phyloP scores from a whole-genome alignment of 2,113 vertebrate species.

The Tetrax tetrax region DNA sequence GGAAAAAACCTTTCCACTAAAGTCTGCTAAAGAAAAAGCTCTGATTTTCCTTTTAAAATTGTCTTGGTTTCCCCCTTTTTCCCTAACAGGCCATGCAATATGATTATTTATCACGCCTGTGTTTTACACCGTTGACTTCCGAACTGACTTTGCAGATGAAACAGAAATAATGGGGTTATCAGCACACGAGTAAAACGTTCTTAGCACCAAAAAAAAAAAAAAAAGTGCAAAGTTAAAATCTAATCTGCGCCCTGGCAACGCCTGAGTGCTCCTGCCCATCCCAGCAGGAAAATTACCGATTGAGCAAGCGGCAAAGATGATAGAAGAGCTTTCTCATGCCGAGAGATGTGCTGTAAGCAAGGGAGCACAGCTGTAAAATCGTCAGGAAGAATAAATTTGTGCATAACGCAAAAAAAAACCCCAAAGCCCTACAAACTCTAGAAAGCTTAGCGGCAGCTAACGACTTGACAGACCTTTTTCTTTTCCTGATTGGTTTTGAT shows the following conservation, averaged over 20 bases:
- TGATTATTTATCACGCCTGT: not conserved
- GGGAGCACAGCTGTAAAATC: slow-evolving; percentile 43
- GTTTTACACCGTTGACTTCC: not conserved
- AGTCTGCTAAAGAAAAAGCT: not conserved
- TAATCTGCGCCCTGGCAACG: slow-evolving; percentile 41
- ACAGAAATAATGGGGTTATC: slow-evolving; percentile 4
- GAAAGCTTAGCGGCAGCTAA: not conserved
- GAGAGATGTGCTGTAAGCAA: slow-evolving; percentile 60
- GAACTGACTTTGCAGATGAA: slow-evolving; percentile 4
- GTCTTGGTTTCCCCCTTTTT: not conserved
- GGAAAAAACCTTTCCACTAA: not conserved
- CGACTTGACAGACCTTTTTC: slow-evolving; percentile 18
- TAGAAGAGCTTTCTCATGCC: slow-evolving; percentile 62
- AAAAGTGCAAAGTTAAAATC: slow-evolving; percentile 34
- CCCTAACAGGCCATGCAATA: not conserved
- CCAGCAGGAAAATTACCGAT: slow-evolving; percentile 54
- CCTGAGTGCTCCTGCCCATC: slow-evolving; percentile 46
- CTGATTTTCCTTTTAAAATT: not conserved
- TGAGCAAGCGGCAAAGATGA: slow-evolving; percentile 38
- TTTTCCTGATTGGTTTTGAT: slow-evolving; percentile 55
- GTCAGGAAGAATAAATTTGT: slow-evolving; percentile 51
- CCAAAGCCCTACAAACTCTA: not conserved
- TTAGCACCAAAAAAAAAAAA: not conserved
- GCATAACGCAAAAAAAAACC: not conserved
- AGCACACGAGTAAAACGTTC: not conserved